Conservation (phyloP, 2,113 vertebrate genomes). For the Oryzias woworae region DNA sequence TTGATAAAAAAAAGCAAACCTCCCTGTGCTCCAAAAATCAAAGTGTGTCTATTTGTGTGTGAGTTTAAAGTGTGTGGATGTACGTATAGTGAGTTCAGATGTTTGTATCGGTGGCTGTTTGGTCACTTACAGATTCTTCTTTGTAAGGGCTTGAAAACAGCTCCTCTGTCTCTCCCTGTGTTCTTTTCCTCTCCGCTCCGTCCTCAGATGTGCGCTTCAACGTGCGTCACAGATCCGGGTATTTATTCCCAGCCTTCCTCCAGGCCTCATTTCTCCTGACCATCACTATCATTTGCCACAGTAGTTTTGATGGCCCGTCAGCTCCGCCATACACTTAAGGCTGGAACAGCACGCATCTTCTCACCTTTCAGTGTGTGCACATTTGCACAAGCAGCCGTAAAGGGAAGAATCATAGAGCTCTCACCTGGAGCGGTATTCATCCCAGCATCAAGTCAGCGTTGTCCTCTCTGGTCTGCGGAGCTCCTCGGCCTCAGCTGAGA, state of each 20-base stretch:
- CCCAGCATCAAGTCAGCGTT: constrained; percentile 15
- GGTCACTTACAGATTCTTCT: constrained; percentile 54
- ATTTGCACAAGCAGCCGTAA: background rate
- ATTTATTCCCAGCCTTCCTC: constrained; percentile 68
- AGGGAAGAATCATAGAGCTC: constrained; percentile 23
- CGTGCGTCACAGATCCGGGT: constrained; percentile 65
- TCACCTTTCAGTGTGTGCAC: background rate
- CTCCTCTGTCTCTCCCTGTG: constrained; percentile 14
- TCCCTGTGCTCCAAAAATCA: constrained; percentile 1
- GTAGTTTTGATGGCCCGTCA: constrained; percentile 66
- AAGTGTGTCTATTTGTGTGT: background rate
- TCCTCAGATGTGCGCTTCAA: constrained; percentile 53
- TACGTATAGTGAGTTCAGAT: constrained; percentile 9
- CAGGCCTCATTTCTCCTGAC: constrained; percentile 61
- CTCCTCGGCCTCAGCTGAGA: constrained; percentile 19
- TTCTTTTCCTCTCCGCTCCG: constrained; percentile 5
- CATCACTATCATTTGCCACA: constrained; percentile 65
- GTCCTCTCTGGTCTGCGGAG: constrained; percentile 15
- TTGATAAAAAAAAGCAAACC: constrained; percentile 7
- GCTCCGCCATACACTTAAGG: constrained; percentile 22
- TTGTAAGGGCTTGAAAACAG: constrained; percentile 35
- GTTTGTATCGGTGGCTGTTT: constrained; percentile 42
- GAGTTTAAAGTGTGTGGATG: background rate
- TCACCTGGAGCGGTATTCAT: constrained; percentile 34
- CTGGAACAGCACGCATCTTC: constrained; percentile 5